Percentiles rank a stretch among this genome's conserved stretches.
Conservation (phyloP, 2,113 vertebrate genomes). For the Cyanoderma ruficeps region DNA sequence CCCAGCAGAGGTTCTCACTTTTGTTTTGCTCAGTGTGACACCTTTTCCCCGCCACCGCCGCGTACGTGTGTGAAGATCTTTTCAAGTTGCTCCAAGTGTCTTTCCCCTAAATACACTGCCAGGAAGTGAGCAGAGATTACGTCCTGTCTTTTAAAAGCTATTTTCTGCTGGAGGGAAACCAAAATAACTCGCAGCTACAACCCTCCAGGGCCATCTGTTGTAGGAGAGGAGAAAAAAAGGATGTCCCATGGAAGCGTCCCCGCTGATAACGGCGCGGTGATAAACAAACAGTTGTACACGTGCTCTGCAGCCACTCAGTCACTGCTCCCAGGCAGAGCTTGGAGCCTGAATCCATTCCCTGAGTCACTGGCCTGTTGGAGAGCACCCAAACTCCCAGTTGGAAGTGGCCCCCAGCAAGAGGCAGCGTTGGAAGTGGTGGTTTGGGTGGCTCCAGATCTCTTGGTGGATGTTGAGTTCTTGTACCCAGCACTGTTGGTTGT, state of each 20-base stretch:
- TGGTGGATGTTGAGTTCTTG: background rate
- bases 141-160: slow-evolving; percentile 68
- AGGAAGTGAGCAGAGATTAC: slow-evolving; percentile 66
- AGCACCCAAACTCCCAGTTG: background rate
- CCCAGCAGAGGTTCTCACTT: slow-evolving; percentile 62
- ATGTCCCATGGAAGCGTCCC: slow-evolving; percentile 49
- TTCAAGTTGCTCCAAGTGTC: slow-evolving; percentile 58
- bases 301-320: background rate
- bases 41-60: slow-evolving; percentile 51
- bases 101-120: slow-evolving; percentile 58
- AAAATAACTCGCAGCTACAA: slow-evolving; percentile 61
- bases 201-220: slow-evolving; percentile 65
- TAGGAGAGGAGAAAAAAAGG: slow-evolving; percentile 55
- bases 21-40: slow-evolving; percentile 65
- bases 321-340: background rate
- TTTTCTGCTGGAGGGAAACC: slow-evolving; percentile 68
- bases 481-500: background rate
- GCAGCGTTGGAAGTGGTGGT: background rate
- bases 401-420: background rate
- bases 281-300: slow-evolving; percentile 58
- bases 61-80: slow-evolving; percentile 62
- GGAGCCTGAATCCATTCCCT: background rate
- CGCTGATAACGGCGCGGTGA: background rate
- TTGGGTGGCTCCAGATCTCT: background rate
- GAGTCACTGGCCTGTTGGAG: background rate